These are phyloP conservation scores for Vulpes vulpes DNA, from an alignment of 2,113 vertebrate species.

Conservation along the genomic window DNA sequence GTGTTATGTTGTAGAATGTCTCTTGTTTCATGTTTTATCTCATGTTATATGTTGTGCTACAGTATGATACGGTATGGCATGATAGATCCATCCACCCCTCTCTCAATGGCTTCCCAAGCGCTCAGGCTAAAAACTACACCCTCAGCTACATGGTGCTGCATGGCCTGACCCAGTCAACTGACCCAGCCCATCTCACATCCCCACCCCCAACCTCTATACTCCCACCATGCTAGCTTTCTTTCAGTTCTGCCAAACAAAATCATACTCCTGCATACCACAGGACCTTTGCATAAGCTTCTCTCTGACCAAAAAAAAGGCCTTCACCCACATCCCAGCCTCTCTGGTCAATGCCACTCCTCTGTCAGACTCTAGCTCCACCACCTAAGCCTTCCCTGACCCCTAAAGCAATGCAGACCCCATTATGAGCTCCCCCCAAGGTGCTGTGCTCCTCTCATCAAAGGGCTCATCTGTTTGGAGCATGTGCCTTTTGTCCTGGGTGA, in stretches of 20 bases:
- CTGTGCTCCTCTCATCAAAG: not conserved
- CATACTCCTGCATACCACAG: not conserved
- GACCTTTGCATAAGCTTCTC: not conserved
- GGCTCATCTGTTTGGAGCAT: not conserved
- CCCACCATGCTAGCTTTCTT: not conserved
- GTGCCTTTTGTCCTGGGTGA: not conserved
- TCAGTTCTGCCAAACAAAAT: not conserved
- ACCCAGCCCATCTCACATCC: not conserved
- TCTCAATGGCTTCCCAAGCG: not conserved
- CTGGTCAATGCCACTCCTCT: not conserved
- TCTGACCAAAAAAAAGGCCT: not conserved
- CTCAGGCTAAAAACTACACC: not conserved
- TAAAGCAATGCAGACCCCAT: not conserved
- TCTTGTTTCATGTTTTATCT: too few relatives aligned
- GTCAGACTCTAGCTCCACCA: not conserved
- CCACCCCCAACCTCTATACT: not conserved
- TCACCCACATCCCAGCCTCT: not conserved
- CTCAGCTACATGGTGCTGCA: not conserved
- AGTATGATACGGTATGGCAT: not conserved
- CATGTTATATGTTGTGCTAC: too few relatives aligned
- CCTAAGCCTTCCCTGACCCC: not conserved
- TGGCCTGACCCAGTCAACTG: accelerated
- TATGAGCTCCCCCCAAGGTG: not conserved
- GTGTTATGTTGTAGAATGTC: accelerated
- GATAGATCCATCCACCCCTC: not conserved